Conservation (phyloP, 2,888 invertebrate genomes). For the Andrena chrysosceles region DNA sequence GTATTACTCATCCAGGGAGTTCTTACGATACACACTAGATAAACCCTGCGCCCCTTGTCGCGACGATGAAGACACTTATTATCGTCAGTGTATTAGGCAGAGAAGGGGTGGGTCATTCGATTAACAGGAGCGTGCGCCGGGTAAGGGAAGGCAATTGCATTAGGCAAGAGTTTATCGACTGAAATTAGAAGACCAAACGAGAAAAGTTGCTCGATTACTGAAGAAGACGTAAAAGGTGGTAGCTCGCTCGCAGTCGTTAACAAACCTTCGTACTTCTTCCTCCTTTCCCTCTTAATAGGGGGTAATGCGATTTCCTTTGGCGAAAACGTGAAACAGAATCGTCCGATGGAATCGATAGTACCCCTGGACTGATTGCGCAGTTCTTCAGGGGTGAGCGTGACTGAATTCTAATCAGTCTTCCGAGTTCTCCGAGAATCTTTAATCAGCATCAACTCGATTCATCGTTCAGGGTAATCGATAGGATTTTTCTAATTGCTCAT, state of each 20-base stretch:
- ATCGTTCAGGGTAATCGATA: no score
- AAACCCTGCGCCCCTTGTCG: constrained; percentile 22
- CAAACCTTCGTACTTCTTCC: not conserved
- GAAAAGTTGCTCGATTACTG: constrained; percentile 64
- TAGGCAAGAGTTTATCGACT: constrained; percentile 67
- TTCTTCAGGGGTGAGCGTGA: no score
- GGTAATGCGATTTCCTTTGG: not conserved
- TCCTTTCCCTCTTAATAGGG: not conserved
- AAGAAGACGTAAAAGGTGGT: constrained; percentile 31
- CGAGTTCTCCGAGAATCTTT: no score
- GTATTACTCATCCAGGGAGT: not conserved
- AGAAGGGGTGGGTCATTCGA: constrained; percentile 68
- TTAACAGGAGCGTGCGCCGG: constrained; percentile 52
- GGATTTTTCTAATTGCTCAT: not conserved
- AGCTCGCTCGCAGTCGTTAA: not conserved
- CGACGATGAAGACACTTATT: constrained; percentile 58
- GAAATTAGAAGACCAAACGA: constrained; percentile 67
- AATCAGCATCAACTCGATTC: no score
- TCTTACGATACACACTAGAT: not conserved
- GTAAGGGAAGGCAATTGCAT: constrained; percentile 60
- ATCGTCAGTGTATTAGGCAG: constrained; percentile 63
- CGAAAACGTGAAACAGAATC: not conserved
- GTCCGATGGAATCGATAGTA: not conserved
- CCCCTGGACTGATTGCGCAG: no score
- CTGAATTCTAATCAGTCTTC: no score